Evolutionary conservation across 1,140 invertebrate genomes (phyloP).

Genomic region (Lanistes nyassanus): DNA sequence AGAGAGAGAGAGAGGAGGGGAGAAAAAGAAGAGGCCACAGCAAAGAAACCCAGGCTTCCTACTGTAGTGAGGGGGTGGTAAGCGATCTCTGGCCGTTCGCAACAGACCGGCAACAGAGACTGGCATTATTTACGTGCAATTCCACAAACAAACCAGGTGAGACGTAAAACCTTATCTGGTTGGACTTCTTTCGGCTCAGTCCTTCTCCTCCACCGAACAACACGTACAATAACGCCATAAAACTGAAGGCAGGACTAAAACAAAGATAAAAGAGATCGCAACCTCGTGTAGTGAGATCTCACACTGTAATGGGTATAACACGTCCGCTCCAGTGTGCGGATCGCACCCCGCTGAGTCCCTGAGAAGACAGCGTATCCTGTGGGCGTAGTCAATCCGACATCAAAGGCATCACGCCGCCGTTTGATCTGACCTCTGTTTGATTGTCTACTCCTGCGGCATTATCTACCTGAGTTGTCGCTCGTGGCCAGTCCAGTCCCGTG

Average conservation of each 20-base stretch:
- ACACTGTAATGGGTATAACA: not conserved
- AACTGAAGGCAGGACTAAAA: not conserved
- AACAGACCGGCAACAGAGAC: too few species aligned
- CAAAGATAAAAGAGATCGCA: not conserved
- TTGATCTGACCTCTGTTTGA: not conserved
- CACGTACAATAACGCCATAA: not conserved
- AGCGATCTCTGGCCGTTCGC: too few species aligned
- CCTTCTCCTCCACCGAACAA: not conserved
- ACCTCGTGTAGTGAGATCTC: not conserved
- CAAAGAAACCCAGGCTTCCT: too few species aligned
- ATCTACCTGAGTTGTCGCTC: conserved; percentile 1
- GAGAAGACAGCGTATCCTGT: not conserved
- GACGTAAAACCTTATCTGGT: too few species aligned
- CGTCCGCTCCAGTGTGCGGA: not conserved
- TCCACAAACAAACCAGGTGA: too few species aligned
- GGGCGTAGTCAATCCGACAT: conserved; percentile 5
- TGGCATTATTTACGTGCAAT: too few species aligned
- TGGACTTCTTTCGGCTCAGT: too few species aligned
- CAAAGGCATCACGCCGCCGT: not conserved
- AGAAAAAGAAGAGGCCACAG: too few species aligned
- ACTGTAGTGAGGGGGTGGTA: too few species aligned
- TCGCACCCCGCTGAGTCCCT: too few species aligned
- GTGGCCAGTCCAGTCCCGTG: not conserved
- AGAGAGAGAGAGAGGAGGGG: too few species aligned
- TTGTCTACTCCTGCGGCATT: conserved; percentile 5